Base-by-base conservation (phyloP, 2,113 vertebrate genomes). In the Ophthalmolycus amberensis region DNA sequence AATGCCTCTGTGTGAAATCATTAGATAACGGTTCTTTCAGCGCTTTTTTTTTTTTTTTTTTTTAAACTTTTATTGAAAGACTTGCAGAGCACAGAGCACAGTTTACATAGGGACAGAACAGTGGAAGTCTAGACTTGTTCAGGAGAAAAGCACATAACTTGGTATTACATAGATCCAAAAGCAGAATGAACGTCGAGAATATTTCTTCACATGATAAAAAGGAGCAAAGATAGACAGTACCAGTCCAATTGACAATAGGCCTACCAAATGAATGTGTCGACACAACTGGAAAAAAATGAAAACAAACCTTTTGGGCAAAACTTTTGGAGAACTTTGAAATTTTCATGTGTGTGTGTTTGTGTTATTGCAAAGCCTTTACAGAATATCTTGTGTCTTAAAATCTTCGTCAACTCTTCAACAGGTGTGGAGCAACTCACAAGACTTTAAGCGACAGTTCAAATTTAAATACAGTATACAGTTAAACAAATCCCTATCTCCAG, bases 31-130 rank as follows among this genome's bases (percentile, higher is more conserved):
- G 59, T 56, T 77, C 1, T 73, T 64, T 60, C 15, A 46, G 22
- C 16, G 10, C 3, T 29, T 29, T 29, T 29, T 25, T 6, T 2
- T 29, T 18, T 59, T 67, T 50, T 52, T 20, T 67, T 74, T 71
- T 38, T 54, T 42, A 52, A n/a, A n/a, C 15, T 93, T 95, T 95
- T 92, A 94, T 94, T 95, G 86, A 94, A 94, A 93, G 92, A 83
- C 83, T 92, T 90, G 79, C 88, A 89, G 89, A 94, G 25, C 88
- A 94, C 82, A 94, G 65, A 92, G 71, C 88, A 94, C 91, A 89
- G 76, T 70, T 93, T 82, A 94, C 90, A 90, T 75, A 79, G 63
- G 83, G 87, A 90, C 75, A 92, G 77, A 88, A 78, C 69, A 86
- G 71, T 83, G 79, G 85, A 90, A 76, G 46, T 88, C 50, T 82